A percentile compares a stretch with the other conserved stretches of the same genome.
Evolutionary conservation across 1,140 invertebrate genomes (phyloP).

Genomic region (Microvelia longipes): DNA sequence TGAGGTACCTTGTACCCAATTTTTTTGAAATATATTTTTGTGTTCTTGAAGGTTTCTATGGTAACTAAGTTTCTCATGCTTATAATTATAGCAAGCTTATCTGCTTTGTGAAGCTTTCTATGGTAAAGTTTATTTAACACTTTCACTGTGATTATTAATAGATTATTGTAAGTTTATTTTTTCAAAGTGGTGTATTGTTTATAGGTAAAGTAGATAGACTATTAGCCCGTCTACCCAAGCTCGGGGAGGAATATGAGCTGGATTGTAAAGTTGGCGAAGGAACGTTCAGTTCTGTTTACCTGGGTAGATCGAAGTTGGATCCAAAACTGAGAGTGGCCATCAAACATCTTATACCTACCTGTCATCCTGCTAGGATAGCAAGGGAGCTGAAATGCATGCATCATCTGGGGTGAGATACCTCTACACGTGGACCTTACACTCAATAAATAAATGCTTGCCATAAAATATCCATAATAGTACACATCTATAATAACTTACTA

Average conservation of each 20-base stretch:
- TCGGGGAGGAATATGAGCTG: constrained; percentile 47
- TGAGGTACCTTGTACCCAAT: neutral
- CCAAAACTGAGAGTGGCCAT: constrained; percentile 50
- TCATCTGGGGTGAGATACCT: constrained; percentile 51
- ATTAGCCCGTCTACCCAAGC: constrained; percentile 38
- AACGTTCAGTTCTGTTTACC: constrained; percentile 65
- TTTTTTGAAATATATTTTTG: neutral
- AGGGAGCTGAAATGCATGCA: constrained; percentile 62
- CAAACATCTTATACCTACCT: constrained; percentile 69
- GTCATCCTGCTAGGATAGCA: constrained; percentile 56
- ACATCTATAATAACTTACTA: too few relatives aligned
- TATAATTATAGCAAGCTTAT: neutral
- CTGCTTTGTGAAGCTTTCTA: neutral
- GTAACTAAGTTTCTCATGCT: neutral
- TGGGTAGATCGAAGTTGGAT: constrained; percentile 47
- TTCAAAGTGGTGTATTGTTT: neutral
- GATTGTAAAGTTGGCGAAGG: constrained; percentile 60
- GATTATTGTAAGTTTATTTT: neutral
- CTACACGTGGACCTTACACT: too few relatives aligned
- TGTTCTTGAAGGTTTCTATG: neutral
- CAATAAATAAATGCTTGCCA: too few relatives aligned
- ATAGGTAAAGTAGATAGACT: constrained; percentile 30
- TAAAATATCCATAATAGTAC: too few relatives aligned
- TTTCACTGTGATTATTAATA: neutral
- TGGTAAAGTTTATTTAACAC: neutral